Evolutionary conservation across 64 coral and sea anemone genomes (phyloP).

Genomic region (Montipora cactus): DNA sequence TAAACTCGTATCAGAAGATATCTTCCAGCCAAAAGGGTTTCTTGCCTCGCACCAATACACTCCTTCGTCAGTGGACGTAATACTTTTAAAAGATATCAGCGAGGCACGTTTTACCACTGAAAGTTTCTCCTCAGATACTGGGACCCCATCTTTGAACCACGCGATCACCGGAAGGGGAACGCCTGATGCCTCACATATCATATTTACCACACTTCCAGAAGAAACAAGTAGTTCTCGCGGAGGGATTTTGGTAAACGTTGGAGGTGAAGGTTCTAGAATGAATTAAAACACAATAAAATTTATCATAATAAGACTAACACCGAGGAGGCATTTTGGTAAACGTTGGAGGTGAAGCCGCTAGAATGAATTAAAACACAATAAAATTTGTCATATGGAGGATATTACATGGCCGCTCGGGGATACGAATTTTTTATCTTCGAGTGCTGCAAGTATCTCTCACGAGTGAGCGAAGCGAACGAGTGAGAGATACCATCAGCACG

Average conservation of each 20-base stretch:
- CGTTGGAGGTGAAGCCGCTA: too few species aligned
- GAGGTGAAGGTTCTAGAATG: background rate
- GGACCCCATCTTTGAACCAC: conserved; percentile 23
- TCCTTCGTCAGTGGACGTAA: background rate
- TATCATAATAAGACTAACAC: too few species aligned
- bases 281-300: too few species aligned
- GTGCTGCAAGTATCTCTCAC: too few species aligned
- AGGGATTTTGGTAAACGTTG: background rate
- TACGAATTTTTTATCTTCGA: too few species aligned
- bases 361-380: too few species aligned
- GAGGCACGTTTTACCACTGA: background rate
- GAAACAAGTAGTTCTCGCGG: background rate
- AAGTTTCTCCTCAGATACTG: background rate
- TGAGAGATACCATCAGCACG: too few species aligned
- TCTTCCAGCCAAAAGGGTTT: background rate
- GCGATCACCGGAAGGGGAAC: background rate
- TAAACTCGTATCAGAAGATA: background rate
- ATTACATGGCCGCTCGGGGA: too few species aligned
- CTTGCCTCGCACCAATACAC: conserved; percentile 25
- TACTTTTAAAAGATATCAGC: background rate
- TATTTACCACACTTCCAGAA: background rate
- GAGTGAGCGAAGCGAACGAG: too few species aligned
- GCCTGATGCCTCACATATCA: background rate
- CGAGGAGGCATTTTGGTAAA: too few species aligned
- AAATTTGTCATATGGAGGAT: too few species aligned